A percentile compares a stretch with the other conserved stretches of the same genome.
phyloP scores from a whole-genome alignment of 2,113 vertebrate species.

The Tichodroma muraria region DNA sequence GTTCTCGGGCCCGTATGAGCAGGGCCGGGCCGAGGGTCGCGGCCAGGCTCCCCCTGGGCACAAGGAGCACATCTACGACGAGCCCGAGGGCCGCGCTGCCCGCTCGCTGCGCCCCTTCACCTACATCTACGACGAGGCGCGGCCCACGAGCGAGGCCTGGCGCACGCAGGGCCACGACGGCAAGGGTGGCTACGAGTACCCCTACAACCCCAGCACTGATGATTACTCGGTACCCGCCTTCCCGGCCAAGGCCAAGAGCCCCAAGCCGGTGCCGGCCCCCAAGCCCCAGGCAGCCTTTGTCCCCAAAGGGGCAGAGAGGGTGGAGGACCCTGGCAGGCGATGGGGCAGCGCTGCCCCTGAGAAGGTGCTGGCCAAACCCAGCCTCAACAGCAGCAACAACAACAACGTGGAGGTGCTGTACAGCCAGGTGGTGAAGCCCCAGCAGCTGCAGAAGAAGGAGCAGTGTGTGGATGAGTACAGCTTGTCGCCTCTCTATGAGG shows the following conservation, averaged over 20 bases:
- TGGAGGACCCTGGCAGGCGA: constrained; percentile 22
- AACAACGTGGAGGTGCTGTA: constrained; percentile 74
- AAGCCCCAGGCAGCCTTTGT: constrained; percentile 72
- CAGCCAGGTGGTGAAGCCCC: constrained; percentile 77
- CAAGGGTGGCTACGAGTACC: constrained; percentile 65
- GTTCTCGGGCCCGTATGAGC: constrained; percentile 76
- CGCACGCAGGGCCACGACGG: constrained; percentile 68
- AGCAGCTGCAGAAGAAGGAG: background rate
- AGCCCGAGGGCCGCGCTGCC: constrained; percentile 81
- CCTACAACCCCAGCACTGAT: constrained; percentile 70
- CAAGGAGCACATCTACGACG: constrained; percentile 90
- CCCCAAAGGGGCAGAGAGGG: constrained; percentile 59
- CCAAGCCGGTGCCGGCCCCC: constrained; percentile 80
- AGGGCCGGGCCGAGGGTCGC: background rate
- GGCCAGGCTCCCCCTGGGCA: background rate
- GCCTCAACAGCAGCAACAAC: constrained; percentile 77
- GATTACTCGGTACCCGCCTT: constrained; percentile 68
- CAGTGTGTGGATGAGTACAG: constrained; percentile 50
- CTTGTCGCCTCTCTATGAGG: constrained; percentile 47
- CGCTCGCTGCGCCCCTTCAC: background rate
- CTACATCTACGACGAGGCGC: constrained; percentile 79
- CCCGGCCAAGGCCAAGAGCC: constrained; percentile 48
- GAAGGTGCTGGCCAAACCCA: background rate
- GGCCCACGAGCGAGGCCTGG: constrained; percentile 68
- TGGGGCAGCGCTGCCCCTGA: background rate